Evolutionary conservation across 2,888 invertebrate species (phyloP), one percentile per base, ranked within the genome.

Genomic region (Acrobasis repandana): DNA sequence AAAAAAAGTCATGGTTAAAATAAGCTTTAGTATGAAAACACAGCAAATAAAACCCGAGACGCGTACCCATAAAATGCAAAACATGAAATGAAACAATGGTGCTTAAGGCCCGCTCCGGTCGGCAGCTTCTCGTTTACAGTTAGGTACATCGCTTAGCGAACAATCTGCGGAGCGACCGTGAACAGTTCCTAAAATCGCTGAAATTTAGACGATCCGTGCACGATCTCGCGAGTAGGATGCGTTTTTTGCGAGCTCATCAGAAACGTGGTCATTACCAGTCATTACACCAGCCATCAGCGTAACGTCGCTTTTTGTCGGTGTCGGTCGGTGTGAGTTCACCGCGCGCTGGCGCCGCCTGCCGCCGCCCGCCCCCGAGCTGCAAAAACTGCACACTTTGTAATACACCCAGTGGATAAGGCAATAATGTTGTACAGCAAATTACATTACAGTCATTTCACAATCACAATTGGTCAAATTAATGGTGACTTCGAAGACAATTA

Each of bases 231-330:
- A 50, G 20, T 28, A 50, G 50, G 50, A 50, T 50, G 50, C 50
- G 14, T 50, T 50, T 50, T 50, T 50, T 50, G 50, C 28, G 28
- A 28, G 16, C 50, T 50, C 50, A 50, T 50, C 28, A 28, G 11
- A 38, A 14, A 38, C 9, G 11, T 3, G n/a, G n/a, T n/a, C n/a
- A n/a, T n/a, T n/a, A n/a, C n/a, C 1, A 3, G 11, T 38, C 38
- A 38, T 38, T 38, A 38, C 38, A 11, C 38, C 38, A 38, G 11
- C 38, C 38, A 38, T 38, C 14, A 38, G 38, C 38, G 38, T 20
- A 20, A 20, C 20, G 20, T 20, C 4, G 20, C 20, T 20, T 20
- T 20, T 20, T 20, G 20, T 20, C 4, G 20, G 20, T 20, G 20
- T 20, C 20, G 20, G 20, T 20, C n/a, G n/a, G n/a, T n/a, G n/a